Evolutionary conservation across 2,113 vertebrate genomes (phyloP).

Genomic region (Mus pahari): DNA sequence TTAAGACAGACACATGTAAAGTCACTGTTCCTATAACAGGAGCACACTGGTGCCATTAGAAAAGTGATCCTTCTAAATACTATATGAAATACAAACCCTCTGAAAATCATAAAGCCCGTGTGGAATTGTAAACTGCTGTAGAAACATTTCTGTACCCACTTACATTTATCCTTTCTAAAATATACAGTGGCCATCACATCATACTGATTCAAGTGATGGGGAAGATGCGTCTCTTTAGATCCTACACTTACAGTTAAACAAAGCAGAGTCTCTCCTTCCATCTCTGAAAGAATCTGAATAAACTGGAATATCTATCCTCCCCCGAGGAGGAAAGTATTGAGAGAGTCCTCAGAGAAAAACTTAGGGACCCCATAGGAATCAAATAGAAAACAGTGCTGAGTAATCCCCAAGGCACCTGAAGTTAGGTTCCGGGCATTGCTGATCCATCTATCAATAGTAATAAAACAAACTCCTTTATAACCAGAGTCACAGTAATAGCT

Average conservation of each 20-base stretch:
- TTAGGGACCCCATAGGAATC: background rate
- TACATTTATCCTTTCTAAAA: background rate
- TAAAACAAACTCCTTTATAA: conserved; percentile 10
- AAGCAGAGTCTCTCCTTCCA: background rate
- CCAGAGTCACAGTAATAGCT: background rate
- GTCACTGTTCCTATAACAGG: conserved; percentile 53
- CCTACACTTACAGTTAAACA: conserved; percentile 7
- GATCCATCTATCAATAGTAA: background rate
- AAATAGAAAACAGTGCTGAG: background rate
- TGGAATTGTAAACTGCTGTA: conserved; percentile 1
- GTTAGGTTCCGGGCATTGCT: background rate
- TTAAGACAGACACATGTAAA: conserved; percentile 56
- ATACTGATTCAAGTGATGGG: conserved; percentile 17
- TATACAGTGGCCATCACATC: background rate
- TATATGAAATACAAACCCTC: conserved; percentile 61
- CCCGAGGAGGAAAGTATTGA: background rate
- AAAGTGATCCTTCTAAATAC: conserved; percentile 50
- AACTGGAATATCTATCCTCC: conserved; percentile 5
- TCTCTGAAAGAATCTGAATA: background rate
- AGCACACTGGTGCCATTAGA: conserved; percentile 52
- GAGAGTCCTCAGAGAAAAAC: background rate
- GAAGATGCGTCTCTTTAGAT: conserved; percentile 3
- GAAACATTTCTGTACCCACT: conserved; percentile 52
- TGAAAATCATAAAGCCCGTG: conserved; percentile 12
- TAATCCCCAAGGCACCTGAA: background rate